These are phyloP conservation scores for Caenorhabditis macrosperma DNA, from an alignment of 2,888 invertebrate genomes.

Conservation along the genomic window DNA sequence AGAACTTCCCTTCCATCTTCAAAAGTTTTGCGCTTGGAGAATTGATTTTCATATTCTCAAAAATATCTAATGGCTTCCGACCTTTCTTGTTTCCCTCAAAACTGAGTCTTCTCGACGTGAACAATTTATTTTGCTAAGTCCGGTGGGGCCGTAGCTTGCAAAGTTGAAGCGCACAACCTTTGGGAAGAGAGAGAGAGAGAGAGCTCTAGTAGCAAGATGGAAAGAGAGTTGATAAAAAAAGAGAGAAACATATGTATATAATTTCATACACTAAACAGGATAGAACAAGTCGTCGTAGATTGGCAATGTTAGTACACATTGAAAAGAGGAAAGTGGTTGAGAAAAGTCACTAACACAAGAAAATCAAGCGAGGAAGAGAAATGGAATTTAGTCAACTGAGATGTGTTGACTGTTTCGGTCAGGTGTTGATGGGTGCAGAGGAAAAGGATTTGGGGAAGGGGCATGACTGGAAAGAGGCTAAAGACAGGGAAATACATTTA, in stretches of 20 bases:
- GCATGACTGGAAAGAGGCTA: conserved; percentile 25
- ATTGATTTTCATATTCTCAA: background rate
- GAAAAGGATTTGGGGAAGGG: conserved; percentile 1
- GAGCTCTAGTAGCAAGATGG: conserved; percentile 20
- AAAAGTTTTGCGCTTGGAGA: background rate
- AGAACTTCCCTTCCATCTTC: conserved; percentile 45
- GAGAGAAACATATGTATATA: conserved; percentile 34
- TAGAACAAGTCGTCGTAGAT: conserved; percentile 38
- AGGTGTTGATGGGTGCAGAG: conserved; percentile 23
- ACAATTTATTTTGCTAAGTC: conserved; percentile 38
- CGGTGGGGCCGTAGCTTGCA: background rate
- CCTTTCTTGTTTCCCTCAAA: conserved; percentile 10
- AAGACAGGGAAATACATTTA: conserved; percentile 45
- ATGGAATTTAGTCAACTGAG: conserved; percentile 53
- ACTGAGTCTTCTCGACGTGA: background rate
- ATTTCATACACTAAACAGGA: conserved; percentile 40
- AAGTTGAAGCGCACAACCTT: conserved; percentile 37
- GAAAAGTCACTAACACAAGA: conserved; percentile 51
- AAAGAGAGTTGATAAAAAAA: background rate
- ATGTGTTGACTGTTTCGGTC: conserved; percentile 53
- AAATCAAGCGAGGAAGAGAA: conserved; percentile 16
- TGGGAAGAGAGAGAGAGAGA: background rate
- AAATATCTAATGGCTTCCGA: conserved; percentile 18
- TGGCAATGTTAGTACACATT: conserved; percentile 59
- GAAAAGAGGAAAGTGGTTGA: conserved; percentile 19